Evolutionary conservation across 2,888 invertebrate species (phyloP).

Genomic region (Helobdella robusta): DNA sequence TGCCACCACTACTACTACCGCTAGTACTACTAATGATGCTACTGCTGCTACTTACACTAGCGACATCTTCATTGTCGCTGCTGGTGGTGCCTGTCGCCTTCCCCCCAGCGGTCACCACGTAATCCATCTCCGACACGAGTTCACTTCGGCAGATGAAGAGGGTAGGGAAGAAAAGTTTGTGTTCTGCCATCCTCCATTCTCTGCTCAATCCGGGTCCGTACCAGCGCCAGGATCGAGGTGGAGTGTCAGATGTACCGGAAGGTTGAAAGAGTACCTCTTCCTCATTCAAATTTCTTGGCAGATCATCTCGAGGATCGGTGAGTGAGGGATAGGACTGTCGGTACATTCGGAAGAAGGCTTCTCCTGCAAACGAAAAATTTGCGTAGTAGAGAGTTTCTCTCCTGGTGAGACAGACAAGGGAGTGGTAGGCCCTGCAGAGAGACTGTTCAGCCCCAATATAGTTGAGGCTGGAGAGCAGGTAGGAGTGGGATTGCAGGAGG

Average conservation of each 20-base stretch:
- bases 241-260: not conserved
- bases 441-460: constrained; percentile 36
- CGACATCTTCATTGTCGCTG: not conserved
- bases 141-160: constrained; percentile 31
- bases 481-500: constrained; percentile 30
- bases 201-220: not conserved
- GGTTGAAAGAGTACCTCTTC: no score
- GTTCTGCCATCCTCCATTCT: constrained; percentile 30
- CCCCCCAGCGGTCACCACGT: constrained; percentile 28
- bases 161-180: constrained; percentile 33
- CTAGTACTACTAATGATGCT: no score
- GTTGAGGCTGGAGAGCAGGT: constrained; percentile 35
- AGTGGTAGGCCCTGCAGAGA: constrained; percentile 34
- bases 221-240: constrained; percentile 2
- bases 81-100: not conserved
- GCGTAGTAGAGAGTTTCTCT: constrained; percentile 36
- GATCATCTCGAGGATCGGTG: not conserved
- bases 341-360: constrained; percentile 35
- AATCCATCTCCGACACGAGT: constrained; percentile 32
- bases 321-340: constrained; percentile 33
- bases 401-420: constrained; percentile 35
- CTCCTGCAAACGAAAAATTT: constrained; percentile 35
- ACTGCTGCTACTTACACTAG: not conserved
- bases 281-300: no score
- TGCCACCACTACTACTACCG: no score